These are phyloP conservation scores for Lissocephala sabroskyi DNA, from an alignment of 2,888 invertebrate species.

Conservation along the genomic window DNA sequence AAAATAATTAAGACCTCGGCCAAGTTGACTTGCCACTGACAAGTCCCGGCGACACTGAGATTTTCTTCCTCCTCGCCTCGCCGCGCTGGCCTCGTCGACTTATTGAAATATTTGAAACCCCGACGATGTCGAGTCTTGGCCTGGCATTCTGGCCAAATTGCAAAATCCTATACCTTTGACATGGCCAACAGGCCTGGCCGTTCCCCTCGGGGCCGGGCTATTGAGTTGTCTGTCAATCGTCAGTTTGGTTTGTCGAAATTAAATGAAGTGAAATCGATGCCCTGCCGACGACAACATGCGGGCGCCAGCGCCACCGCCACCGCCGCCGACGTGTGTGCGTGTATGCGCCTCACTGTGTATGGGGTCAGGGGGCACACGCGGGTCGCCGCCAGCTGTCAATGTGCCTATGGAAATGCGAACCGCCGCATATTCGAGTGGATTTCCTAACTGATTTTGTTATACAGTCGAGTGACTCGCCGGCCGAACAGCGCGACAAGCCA, in stretches of 20 bases:
- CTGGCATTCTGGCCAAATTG: slow-evolving; percentile 15
- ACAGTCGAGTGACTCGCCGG: slow-evolving; percentile 31
- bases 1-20: slow-evolving; percentile 60
- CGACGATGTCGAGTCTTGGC: too few species aligned
- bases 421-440: slow-evolving; percentile 60
- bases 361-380: slow-evolving; percentile 3
- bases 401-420: slow-evolving; percentile 60
- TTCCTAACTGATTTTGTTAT: slow-evolving; percentile 64
- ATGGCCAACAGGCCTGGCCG: too few species aligned
- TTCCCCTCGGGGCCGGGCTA: slow-evolving; percentile 33
- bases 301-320: too few species aligned
- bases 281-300: neutral
- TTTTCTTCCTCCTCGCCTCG: too few species aligned
- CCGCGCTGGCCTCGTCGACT: too few species aligned
- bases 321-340: slow-evolving; percentile 53
- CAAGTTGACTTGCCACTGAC: slow-evolving; percentile 45
- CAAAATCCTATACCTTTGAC: too few species aligned
- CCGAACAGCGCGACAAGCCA: slow-evolving; percentile 17
- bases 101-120: too few species aligned
- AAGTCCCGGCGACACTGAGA: neutral
- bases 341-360: slow-evolving; percentile 41
- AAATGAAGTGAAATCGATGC: slow-evolving; percentile 66
- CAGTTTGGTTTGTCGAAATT: slow-evolving; percentile 28
- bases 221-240: slow-evolving; percentile 48
- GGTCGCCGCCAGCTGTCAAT: slow-evolving; percentile 46